Conservation (phyloP, 2,888 invertebrate species). For the Cylindroiulus punctatus region DNA sequence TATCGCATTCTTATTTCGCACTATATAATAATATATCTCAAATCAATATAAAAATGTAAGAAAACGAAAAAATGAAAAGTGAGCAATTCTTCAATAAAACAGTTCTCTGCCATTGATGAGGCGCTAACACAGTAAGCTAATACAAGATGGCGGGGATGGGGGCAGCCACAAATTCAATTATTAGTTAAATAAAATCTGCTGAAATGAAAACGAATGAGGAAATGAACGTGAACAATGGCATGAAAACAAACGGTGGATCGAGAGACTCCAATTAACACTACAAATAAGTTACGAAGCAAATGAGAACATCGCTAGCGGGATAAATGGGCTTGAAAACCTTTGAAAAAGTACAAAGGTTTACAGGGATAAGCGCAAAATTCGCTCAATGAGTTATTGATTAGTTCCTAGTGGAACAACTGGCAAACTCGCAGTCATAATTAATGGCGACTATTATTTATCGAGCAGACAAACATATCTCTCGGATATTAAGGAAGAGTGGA, state of each 20-base stretch:
- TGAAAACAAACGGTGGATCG: not conserved
- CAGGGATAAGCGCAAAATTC: not conserved
- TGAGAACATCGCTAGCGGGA: not conserved
- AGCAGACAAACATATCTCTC: not conserved
- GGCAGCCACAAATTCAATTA: conserved; percentile 12
- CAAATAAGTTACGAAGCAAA: not conserved
- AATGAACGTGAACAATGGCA: not conserved
- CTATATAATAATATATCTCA: not conserved
- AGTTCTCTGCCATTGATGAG: not conserved
- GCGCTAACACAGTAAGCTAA: not conserved
- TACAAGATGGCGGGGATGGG: not conserved
- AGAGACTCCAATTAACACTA: conserved; percentile 4
- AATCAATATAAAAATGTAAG: conserved; percentile 22
- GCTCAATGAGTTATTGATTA: not conserved
- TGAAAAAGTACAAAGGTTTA: conserved; percentile 20
- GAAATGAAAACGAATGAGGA: not conserved
- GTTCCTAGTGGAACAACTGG: no score
- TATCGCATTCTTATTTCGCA: not conserved
- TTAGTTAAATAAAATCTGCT: not conserved
- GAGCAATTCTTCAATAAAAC: conserved; percentile 39
- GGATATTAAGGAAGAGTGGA: not conserved
- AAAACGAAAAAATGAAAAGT: not conserved
- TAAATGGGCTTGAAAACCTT: not conserved
- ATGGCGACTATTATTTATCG: not conserved
- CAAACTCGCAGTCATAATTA: not conserved